Evolutionary conservation across 2,797 vertebrate species (phyloP), one percentile per base, ranked within the genome.

Genomic region (Gorsachius magnificus): DNA sequence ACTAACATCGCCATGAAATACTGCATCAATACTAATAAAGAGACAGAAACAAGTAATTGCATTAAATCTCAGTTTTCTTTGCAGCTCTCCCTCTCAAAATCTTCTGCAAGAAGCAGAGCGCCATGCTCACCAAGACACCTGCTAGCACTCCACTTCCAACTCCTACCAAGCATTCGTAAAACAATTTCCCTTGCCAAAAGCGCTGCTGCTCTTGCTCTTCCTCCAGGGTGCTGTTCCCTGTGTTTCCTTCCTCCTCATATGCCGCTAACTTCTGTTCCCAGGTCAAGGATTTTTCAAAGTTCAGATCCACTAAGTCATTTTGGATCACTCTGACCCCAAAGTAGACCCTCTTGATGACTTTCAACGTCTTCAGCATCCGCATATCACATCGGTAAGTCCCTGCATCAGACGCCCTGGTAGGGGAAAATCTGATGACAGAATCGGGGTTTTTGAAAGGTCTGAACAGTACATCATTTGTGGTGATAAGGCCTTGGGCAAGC

Each of bases 321-420:
- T 97, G 98, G 83, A 99, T 88, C 74, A 99, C 98, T 35, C 98
- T 98, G 84, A 99, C 74, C 13, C 98, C 99, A 95, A 98, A 99
- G 93, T 98, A 99, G 54, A 98, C 64, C 86, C 98, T 98, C 97
- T 99, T 99, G 79, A 99, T 93, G 33, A 97, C 41, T 31, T 28
- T 98, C 85, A 97, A 92, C 4, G 51, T 81, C 46, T 92, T 94
- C 9, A 90, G 7, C 56, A 98, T 93, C 92, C 97, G 98, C 70
- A 99, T 98, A 0, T 99, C 98, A 19, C 99, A 99, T 11, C 98
- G 94, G 41, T 99, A 99, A 0, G 99, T 99, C 3, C 99, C 99
- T 24, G 99, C 98, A 4, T 99, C 96, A 6, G 97, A 88, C 92
- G 99, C 99, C 33, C 38, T 86, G 16, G 98, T 86, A 0, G 98